These are phyloP conservation scores for Papilio helenus DNA, from an alignment of 1,140 invertebrate genomes.

Conservation along the genomic window DNA sequence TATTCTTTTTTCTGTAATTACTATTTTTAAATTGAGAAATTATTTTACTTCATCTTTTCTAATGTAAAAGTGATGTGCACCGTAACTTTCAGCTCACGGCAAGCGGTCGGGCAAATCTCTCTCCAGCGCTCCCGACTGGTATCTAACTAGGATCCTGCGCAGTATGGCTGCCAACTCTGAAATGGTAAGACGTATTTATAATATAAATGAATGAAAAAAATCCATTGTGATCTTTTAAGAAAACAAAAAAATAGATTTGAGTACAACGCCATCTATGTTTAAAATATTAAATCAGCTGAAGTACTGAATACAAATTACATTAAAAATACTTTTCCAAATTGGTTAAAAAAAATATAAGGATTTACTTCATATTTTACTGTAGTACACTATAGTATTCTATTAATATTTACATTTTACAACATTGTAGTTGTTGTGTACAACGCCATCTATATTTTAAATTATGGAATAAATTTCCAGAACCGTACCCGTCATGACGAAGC, in stretches of 20 bases:
- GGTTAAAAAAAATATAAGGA: too few species aligned
- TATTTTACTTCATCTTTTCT: too few species aligned
- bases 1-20: too few species aligned
- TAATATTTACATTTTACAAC: not conserved
- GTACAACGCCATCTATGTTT: conserved; percentile 2
- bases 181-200: conserved; percentile 51
- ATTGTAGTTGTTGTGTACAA: conserved; percentile 27
- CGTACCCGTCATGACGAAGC: conserved; percentile 48
- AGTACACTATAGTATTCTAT: too few species aligned
- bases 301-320: too few species aligned
- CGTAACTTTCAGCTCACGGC: conserved; percentile 82
- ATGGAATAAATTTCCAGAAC: conserved; percentile 58
- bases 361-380: too few species aligned
- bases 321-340: too few species aligned
- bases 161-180: conserved; percentile 61
- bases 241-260: not conserved
- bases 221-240: not conserved
- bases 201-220: not conserved
- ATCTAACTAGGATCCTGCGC: conserved; percentile 65
- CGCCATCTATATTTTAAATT: conserved; percentile 48
- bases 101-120: conserved; percentile 78
- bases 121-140: conserved; percentile 64
- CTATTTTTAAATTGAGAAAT: too few species aligned
- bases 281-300: not conserved
- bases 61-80: not conserved